Evolutionary conservation across 35 echinoderm and acorn worm species (phyloP).

Genomic region (Heliocidaris erythrogramma): DNA sequence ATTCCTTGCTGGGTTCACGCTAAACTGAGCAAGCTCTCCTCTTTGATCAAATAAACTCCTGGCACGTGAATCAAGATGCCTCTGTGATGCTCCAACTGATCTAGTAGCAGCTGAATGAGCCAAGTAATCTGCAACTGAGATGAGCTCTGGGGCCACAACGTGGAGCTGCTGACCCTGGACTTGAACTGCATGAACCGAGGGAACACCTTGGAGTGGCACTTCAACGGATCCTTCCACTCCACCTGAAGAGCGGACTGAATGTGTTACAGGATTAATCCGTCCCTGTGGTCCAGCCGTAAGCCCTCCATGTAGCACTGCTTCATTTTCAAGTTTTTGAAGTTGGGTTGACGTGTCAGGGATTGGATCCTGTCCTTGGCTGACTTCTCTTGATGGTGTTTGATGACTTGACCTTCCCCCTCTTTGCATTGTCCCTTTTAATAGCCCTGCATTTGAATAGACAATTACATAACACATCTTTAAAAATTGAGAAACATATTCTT

Average conservation of each 20-base stretch:
- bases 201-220: background rate
- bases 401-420: conserved; percentile 1
- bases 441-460: background rate
- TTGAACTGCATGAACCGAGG: conserved; percentile 4
- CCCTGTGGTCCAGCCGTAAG: background rate
- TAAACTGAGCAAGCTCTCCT: conserved; percentile 43
- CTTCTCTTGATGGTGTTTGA: background rate
- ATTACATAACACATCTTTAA: background rate
- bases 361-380: background rate
- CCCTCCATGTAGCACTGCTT: background rate
- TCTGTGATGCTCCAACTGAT: conserved; percentile 50
- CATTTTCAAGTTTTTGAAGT: background rate
- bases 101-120: conserved; percentile 41
- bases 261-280: background rate
- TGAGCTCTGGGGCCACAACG: conserved; percentile 55
- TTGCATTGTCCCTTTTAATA: conserved; percentile 27
- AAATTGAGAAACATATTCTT: background rate
- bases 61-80: conserved; percentile 40
- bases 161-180: conserved; percentile 44
- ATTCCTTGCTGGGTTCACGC: conserved; percentile 40
- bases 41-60: conserved; percentile 49
- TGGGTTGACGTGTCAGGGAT: background rate
- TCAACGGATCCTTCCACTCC: background rate
- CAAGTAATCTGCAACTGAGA: conserved; percentile 39
- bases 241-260: background rate